A percentile compares a stretch with the other conserved stretches of the same genome.
Evolutionary conservation across 1,140 invertebrate genomes (phyloP).

Genomic region (Mesaphorura yosii): DNA sequence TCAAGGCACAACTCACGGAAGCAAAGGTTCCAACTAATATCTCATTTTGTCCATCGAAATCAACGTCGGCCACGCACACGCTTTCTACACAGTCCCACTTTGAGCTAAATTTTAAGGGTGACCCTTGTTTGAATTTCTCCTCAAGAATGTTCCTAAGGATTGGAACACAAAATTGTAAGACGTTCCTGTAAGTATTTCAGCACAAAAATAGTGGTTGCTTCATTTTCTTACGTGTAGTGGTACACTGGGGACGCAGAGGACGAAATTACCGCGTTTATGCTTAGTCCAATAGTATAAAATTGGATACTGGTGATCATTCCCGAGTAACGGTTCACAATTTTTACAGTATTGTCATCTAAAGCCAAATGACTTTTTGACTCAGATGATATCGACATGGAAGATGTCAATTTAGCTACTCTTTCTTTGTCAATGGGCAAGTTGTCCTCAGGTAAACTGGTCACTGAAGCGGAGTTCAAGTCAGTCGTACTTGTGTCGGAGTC

Average conservation of each 20-base stretch:
- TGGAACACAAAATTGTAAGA: neutral
- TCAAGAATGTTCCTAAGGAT: slow-evolving; percentile 19
- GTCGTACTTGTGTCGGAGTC: too few relatives aligned
- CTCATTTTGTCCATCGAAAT: slow-evolving; percentile 60
- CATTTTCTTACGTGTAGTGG: slow-evolving; percentile 22
- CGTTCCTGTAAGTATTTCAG: neutral
- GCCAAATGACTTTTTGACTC: neutral
- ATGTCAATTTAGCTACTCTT: too few relatives aligned
- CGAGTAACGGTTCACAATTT: slow-evolving; percentile 14
- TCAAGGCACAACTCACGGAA: slow-evolving; percentile 37
- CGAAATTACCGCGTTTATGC: slow-evolving; percentile 22
- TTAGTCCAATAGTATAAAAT: slow-evolving; percentile 19
- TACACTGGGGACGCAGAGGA: slow-evolving; percentile 24
- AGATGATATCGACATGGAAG: too few relatives aligned
- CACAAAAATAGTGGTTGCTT: neutral
- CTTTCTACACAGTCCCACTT: slow-evolving; percentile 45
- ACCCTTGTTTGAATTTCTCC: slow-evolving; percentile 21
- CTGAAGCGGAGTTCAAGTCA: too few relatives aligned
- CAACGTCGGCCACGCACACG: slow-evolving; percentile 52
- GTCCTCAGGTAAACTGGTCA: too few relatives aligned
- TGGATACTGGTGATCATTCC: slow-evolving; percentile 27
- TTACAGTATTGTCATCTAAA: slow-evolving; percentile 9
- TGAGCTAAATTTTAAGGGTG: slow-evolving; percentile 24
- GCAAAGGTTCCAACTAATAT: slow-evolving; percentile 59
- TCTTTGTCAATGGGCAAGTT: too few relatives aligned